Conservation (phyloP, 2,888 invertebrate genomes). For the Elysia crispata region DNA sequence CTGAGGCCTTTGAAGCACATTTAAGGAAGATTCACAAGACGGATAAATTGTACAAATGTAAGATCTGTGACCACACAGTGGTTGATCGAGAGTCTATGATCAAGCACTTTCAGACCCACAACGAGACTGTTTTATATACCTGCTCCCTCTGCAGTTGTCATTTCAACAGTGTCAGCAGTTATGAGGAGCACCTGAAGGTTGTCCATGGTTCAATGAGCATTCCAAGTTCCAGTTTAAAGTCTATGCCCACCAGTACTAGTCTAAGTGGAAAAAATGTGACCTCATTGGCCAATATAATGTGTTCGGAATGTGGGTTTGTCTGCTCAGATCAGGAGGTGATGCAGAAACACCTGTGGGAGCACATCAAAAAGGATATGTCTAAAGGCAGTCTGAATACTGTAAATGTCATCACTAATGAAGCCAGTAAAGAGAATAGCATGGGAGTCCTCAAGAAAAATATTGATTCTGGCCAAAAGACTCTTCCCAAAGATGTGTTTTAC, state of each 20-base stretch:
- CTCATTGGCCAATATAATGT: slow-evolving; percentile 66
- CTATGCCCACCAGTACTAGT: no score
- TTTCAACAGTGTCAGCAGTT: slow-evolving; percentile 35
- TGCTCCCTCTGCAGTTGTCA: slow-evolving; percentile 49
- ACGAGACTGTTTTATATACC: slow-evolving; percentile 46
- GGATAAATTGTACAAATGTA: slow-evolving; percentile 69
- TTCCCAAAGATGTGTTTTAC: slow-evolving; percentile 55
- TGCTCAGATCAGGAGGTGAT: slow-evolving; percentile 64
- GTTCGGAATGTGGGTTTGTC: slow-evolving; percentile 74
- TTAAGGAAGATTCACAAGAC: slow-evolving; percentile 63
- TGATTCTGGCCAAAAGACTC: slow-evolving; percentile 45
- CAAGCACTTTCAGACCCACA: slow-evolving; percentile 59
- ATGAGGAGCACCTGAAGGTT: slow-evolving; percentile 40
- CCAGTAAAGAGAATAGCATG: slow-evolving; percentile 28
- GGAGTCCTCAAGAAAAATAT: slow-evolving; percentile 38
- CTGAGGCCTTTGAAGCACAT: slow-evolving; percentile 57
- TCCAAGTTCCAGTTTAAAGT: background rate
- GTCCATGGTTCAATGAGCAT: slow-evolving; percentile 6
- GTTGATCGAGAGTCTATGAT: slow-evolving; percentile 61
- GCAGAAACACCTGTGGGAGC: slow-evolving; percentile 70
- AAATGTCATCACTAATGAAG: slow-evolving; percentile 1
- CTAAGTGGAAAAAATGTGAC: background rate
- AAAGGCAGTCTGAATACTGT: slow-evolving; percentile 6
- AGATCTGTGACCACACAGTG: slow-evolving; percentile 68
- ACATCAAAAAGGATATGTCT: slow-evolving; percentile 54